Evolutionary conservation across 2,888 invertebrate species (phyloP), one percentile per base, ranked within the genome.

Genomic region (Machimus atricapillus): DNA sequence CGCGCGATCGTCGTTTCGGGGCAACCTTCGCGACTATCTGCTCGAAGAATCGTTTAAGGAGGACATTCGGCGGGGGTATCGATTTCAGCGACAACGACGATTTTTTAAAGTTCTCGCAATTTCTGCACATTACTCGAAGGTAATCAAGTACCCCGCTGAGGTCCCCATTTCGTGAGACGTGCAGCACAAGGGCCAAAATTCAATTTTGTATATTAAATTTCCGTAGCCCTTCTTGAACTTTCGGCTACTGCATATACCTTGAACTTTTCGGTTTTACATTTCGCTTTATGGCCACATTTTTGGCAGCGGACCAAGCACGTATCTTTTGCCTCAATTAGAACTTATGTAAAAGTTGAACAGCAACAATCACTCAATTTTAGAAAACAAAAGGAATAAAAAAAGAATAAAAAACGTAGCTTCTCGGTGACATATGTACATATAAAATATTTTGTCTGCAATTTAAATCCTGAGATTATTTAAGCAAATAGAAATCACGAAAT

Each of bases 11-110:
- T 27, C 9, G 34, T 76, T 76, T 76, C 76, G 78, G 23, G 8
- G 78, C 43, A 46, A 78, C 78, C 78, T 78, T 78, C 78, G 7
- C 78, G 43, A 76, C 23, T 76, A 76, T 76, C 78, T 43, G 43
- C 23, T 37, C 12, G 23, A 46, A 46, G 78, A 78, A 78, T 78
- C 78, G 43, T 19, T 23, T 78, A 78, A 78, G 78, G 78, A 78
- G 78, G 78, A 78, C 78, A 78, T 40, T 78, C 23, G 19, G 78
- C 37, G 12, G 34, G n/a, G n/a, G 37, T 34, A 37, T 76, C 37
- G n/a, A 76, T 76, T 34, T n/a, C 37, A 16, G 16, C 76, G 37
- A 34, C 37, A 16, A 31, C 76, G 76, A 34, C 37, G 4, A 74
- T 37, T 37, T 76, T 76, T 76, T 37, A 76, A 76, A 37, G 76